Evolutionary conservation across 2,113 vertebrate genomes (phyloP).

Genomic region (Pygoscelis adeliae): DNA sequence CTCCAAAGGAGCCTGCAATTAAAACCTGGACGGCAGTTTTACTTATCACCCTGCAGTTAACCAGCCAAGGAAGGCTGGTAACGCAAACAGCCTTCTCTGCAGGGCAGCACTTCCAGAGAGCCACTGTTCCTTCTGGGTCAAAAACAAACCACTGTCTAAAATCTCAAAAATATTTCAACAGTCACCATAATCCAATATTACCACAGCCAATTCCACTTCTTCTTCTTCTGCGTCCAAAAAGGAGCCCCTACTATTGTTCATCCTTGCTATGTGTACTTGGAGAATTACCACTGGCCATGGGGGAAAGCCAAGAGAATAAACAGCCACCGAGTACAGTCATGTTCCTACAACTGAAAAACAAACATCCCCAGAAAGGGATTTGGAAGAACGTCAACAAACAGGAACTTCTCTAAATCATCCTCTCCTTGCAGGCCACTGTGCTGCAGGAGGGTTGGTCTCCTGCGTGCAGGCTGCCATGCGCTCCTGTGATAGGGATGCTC

Average conservation of each 20-base stretch:
- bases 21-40: conserved; percentile 7
- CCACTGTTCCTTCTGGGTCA: not conserved
- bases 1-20: not conserved
- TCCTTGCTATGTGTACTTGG: not conserved
- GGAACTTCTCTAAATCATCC: not conserved
- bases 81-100: not conserved
- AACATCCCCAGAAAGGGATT: not conserved
- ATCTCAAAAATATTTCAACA: not conserved
- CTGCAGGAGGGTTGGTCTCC: not conserved
- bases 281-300: not conserved
- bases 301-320: not conserved
- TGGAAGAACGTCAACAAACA: not conserved
- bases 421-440: not conserved
- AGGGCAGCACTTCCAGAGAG: not conserved
- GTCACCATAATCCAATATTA: not conserved
- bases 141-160: not conserved
- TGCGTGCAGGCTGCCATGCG: fast-evolving
- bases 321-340: not conserved
- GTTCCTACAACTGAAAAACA: not conserved
- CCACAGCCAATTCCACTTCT: not conserved
- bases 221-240: not conserved
- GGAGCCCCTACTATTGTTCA: not conserved
- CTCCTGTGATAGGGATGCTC: not conserved
- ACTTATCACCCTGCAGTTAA: not conserved
- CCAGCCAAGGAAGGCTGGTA: not conserved